phyloP scores from a whole-genome alignment of 2,113 vertebrate genomes.

The Neolamprologus hecqui region DNA sequence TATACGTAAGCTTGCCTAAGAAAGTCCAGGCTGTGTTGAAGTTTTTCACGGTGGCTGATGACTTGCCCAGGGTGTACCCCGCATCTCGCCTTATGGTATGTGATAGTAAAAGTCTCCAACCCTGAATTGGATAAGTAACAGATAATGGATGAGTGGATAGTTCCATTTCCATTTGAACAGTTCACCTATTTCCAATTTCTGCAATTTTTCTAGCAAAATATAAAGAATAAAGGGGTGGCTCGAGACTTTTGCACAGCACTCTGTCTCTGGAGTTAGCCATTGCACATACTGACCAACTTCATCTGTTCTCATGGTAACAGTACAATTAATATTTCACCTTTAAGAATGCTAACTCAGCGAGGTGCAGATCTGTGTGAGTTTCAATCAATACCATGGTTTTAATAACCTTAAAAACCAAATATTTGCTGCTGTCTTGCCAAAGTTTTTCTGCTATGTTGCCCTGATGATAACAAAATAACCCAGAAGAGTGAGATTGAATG shows the following conservation, averaged over 20 bases:
- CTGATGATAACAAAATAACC: background rate
- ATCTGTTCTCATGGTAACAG: background rate
- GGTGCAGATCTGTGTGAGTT: background rate
- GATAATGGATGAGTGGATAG: background rate
- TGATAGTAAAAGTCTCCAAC: background rate
- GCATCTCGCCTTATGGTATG: background rate
- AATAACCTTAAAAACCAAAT: background rate
- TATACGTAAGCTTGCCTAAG: background rate
- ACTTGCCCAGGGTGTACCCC: background rate
- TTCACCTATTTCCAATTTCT: background rate
- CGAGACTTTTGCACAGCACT: background rate
- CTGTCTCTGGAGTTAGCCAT: background rate
- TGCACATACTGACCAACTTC: background rate
- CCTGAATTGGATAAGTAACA: background rate
- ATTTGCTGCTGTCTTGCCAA: background rate
- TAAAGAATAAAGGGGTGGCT: background rate
- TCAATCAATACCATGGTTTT: background rate
- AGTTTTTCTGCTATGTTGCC: background rate
- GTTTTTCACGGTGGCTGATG: background rate
- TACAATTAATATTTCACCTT: background rate
- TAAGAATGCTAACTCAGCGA: background rate
- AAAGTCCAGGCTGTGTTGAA: background rate
- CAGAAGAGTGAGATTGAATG: background rate
- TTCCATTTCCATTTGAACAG: rapidly evolving
- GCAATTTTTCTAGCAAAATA: background rate